Conservation (phyloP, 2,888 invertebrate genomes). For the Ophioninae sp. region DNA sequence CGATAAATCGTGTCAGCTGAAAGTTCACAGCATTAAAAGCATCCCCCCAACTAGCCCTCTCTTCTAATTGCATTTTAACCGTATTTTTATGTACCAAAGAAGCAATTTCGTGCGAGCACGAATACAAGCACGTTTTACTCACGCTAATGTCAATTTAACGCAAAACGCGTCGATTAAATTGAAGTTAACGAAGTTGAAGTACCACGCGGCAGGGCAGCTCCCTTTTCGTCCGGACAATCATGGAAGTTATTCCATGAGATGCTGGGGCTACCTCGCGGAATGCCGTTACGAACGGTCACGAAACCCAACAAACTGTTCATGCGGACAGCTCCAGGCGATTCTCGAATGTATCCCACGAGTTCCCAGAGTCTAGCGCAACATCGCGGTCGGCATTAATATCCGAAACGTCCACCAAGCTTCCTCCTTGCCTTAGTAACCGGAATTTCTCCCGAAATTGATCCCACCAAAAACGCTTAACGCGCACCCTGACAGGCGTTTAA, state of each 20-base stretch:
- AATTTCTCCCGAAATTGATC: neutral
- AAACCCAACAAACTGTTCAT: neutral
- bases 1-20: neutral
- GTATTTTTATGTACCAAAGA: neutral
- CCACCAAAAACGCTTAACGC: neutral
- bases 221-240: neutral
- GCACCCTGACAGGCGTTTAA: neutral
- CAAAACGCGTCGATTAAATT: conserved; percentile 48
- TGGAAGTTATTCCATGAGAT: neutral
- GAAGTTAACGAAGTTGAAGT: conserved; percentile 44
- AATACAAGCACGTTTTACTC: neutral
- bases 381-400: neutral
- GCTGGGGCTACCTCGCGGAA: conserved; percentile 2
- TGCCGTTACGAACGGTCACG: conserved; percentile 34
- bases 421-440: neutral
- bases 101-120: neutral
- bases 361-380: neutral
- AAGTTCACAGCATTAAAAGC: neutral
- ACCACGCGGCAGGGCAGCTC: neutral
- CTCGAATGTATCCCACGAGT: neutral
- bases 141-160: neutral
- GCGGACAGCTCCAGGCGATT: conserved; percentile 26
- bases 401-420: neutral
- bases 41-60: neutral
- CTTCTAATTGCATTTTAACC: conserved; percentile 5